phyloP scores from a whole-genome alignment of 2,888 invertebrate genomes.

The Caenorhabditis zanzibari region DNA sequence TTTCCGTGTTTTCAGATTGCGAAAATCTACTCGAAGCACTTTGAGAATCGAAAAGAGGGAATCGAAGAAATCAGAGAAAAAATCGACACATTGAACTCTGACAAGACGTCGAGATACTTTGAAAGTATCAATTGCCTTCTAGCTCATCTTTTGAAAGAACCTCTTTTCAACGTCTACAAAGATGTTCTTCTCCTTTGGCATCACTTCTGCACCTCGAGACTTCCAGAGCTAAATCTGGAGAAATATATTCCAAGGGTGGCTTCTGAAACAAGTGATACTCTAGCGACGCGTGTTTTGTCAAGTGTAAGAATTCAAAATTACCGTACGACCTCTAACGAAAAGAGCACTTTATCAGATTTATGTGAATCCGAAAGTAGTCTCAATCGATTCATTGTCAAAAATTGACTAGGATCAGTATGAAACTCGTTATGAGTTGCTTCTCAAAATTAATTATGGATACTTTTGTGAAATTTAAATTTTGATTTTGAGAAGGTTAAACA shows the following conservation, averaged over 20 bases:
- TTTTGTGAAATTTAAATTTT: too few species aligned
- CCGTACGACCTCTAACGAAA: too few species aligned
- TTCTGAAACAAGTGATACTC: conserved; percentile 48
- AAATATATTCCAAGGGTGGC: conserved; percentile 41
- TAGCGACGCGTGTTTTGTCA: conserved; percentile 41
- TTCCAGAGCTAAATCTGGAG: conserved; percentile 39
- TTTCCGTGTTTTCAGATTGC: conserved; percentile 39
- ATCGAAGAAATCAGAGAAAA: conserved; percentile 55
- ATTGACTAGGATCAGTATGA: too few species aligned
- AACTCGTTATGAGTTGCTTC: too few species aligned
- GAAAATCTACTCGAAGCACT: conserved; percentile 67
- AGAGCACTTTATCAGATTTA: too few species aligned
- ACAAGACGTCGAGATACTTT: conserved; percentile 41
- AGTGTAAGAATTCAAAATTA: conserved; percentile 30
- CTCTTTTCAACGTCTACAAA: conserved; percentile 60
- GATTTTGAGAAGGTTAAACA: too few species aligned
- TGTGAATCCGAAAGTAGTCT: too few species aligned
- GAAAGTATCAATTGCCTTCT: conserved; percentile 64
- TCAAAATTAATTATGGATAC: too few species aligned
- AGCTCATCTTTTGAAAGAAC: conserved; percentile 65
- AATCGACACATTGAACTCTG: conserved; percentile 30
- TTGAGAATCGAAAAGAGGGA: conserved; percentile 64
- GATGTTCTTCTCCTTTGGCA: conserved; percentile 57
- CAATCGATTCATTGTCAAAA: too few species aligned
- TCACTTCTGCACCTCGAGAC: conserved; percentile 46